These are phyloP conservation scores for Chaetodon trifascialis DNA, from an alignment of 2,113 vertebrate species.

Conservation along the genomic window DNA sequence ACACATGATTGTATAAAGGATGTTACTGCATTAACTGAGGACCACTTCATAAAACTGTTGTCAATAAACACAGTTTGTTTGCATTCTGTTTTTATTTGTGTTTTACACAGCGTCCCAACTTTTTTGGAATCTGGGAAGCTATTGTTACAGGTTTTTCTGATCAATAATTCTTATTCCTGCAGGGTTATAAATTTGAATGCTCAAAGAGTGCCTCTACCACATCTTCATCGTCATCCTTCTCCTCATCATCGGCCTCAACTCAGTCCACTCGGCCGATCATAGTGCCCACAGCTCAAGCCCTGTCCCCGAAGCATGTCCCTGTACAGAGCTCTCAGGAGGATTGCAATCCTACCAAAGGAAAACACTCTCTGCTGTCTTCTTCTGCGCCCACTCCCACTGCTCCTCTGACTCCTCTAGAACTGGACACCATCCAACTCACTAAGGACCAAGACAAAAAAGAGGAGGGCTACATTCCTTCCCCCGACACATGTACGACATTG, in stretches of 20 bases:
- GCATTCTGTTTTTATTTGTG: too few species aligned
- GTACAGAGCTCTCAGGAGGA: slow-evolving; percentile 62
- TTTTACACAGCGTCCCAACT: too few species aligned
- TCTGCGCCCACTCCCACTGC: slow-evolving; percentile 31
- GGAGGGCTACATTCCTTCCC: slow-evolving; percentile 55
- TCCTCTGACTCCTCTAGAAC: slow-evolving; percentile 73
- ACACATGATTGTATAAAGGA: too few species aligned
- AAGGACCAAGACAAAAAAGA: slow-evolving; percentile 79
- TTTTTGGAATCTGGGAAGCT: too few species aligned
- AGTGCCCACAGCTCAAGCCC: slow-evolving; percentile 90
- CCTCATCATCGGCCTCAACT: slow-evolving; percentile 76
- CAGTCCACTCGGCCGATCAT: slow-evolving; percentile 88
- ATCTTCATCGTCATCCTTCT: slow-evolving; percentile 61
- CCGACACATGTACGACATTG: slow-evolving; percentile 40
- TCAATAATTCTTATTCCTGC: slow-evolving; percentile 24
- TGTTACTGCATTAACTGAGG: too few species aligned
- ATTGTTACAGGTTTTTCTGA: not conserved
- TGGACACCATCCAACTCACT: slow-evolving; percentile 76
- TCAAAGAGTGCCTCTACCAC: slow-evolving; percentile 63
- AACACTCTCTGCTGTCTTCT: slow-evolving; percentile 38
- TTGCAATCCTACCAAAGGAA: slow-evolving; percentile 63
- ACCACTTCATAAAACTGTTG: too few species aligned
- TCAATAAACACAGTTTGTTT: too few species aligned
- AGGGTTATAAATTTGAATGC: slow-evolving; percentile 90
- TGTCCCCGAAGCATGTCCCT: slow-evolving; percentile 71